Evolutionary conservation across 1,140 invertebrate genomes (phyloP).

Genomic region (Trachelipus rathkii): DNA sequence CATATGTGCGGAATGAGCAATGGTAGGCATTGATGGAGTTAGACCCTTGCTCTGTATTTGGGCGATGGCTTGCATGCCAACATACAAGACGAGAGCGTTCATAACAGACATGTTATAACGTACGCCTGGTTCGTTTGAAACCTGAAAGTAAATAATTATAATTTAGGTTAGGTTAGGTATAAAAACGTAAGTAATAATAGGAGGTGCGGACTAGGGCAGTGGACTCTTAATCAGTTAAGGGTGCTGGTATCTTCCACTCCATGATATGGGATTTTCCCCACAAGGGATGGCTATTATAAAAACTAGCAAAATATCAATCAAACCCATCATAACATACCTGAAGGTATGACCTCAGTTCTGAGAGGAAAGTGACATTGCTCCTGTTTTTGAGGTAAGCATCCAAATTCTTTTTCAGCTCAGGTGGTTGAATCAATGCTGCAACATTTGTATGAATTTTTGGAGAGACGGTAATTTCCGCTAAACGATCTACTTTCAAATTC

Average conservation of each 20-base stretch:
- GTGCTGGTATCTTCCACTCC: no score
- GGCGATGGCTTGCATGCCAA: no score
- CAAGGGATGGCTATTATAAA: no score
- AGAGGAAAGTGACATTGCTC: constrained; percentile 90
- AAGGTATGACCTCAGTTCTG: constrained; percentile 82
- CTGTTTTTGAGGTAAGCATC: constrained; percentile 94
- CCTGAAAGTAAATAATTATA: constrained; percentile 46
- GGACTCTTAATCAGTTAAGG: no score
- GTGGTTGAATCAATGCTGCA: constrained; percentile 76
- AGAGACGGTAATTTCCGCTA: constrained; percentile 74
- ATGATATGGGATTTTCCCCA: no score
- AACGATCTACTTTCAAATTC: constrained; percentile 92
- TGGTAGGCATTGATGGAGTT: constrained; percentile 90
- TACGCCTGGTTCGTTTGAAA: constrained; percentile 77
- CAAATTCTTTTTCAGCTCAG: constrained; percentile 85
- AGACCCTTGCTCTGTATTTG: constrained; percentile 77
- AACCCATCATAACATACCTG: no score
- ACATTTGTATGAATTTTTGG: constrained; percentile 89
- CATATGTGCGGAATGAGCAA: constrained; percentile 96
- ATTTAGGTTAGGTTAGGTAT: no score
- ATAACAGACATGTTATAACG: no score
- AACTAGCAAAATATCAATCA: no score
- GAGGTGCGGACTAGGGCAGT: no score
- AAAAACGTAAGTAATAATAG: no score
- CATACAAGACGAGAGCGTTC: no score